Evolutionary conservation across 2,888 invertebrate species (phyloP).

Genomic region (Eupithecia exiguata): DNA sequence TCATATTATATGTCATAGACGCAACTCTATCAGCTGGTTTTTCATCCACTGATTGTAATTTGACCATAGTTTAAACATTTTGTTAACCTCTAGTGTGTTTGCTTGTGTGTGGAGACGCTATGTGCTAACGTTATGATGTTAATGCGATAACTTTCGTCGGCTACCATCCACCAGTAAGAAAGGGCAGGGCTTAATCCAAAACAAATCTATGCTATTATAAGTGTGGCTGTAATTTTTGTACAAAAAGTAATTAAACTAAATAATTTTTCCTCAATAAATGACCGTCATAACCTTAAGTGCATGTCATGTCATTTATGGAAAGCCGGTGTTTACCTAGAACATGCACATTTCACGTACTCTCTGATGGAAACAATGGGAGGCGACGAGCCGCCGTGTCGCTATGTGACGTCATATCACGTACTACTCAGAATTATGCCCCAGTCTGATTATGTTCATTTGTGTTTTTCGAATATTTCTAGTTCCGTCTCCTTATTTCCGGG

Average conservation of each 20-base stretch:
- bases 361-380: slow-evolving; percentile 19
- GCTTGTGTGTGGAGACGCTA: no score
- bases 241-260: no score
- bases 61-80: no score
- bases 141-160: background rate
- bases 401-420: slow-evolving; percentile 14
- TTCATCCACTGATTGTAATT: no score
- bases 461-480: background rate
- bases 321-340: background rate
- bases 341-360: slow-evolving; percentile 9
- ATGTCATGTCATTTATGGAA: background rate
- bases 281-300: background rate
- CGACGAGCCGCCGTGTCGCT: background rate
- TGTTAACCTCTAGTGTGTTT: no score
- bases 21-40: no score
- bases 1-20: background rate
- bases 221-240: background rate
- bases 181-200: background rate
- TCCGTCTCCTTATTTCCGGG: background rate
- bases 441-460: slow-evolving; percentile 17
- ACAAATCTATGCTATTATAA: background rate
- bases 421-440: slow-evolving; percentile 4
- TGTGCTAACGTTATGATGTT: background rate
- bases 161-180: background rate
- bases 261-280: background rate